These are phyloP conservation scores for Agrochola litura DNA, from an alignment of 2,888 invertebrate genomes.

Conservation along the genomic window DNA sequence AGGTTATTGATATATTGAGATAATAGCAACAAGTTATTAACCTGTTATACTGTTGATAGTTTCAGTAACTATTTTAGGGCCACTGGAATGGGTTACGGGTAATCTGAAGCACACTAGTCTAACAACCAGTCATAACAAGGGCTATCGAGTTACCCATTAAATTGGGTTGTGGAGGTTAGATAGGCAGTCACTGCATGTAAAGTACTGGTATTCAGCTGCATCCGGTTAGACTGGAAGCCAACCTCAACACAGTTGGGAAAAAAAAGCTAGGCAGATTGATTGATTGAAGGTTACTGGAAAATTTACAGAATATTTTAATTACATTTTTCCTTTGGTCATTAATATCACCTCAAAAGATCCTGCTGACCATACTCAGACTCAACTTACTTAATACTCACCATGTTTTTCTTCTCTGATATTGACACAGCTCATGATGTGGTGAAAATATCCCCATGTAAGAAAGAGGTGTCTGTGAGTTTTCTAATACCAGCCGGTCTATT, in stretches of 20 bases:
- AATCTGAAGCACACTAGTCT: too few relatives aligned
- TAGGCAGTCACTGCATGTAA: too few relatives aligned
- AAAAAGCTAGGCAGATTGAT: neutral
- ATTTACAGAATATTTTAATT: neutral
- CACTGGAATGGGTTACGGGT: neutral
- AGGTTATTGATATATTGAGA: neutral
- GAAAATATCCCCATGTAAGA: neutral
- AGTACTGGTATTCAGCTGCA: neutral
- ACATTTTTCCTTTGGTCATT: too few relatives aligned
- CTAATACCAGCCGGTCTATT: too few relatives aligned
- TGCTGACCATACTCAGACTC: too few relatives aligned
- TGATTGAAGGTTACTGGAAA: neutral
- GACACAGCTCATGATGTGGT: neutral
- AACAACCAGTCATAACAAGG: too few relatives aligned
- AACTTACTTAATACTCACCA: too few relatives aligned
- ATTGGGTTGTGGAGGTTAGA: neutral
- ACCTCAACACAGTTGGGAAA: neutral
- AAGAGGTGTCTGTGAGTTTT: neutral
- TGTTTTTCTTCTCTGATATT: neutral
- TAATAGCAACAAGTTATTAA: constrained; percentile 16
- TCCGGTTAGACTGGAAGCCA: neutral
- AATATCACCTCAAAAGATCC: neutral
- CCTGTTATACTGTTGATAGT: neutral
- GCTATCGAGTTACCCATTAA: neutral
- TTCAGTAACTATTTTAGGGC: neutral